A percentile compares a stretch with the other conserved stretches of the same genome.
Conservation (phyloP, 2,113 vertebrate species). For the Elaphurus davidianus region DNA sequence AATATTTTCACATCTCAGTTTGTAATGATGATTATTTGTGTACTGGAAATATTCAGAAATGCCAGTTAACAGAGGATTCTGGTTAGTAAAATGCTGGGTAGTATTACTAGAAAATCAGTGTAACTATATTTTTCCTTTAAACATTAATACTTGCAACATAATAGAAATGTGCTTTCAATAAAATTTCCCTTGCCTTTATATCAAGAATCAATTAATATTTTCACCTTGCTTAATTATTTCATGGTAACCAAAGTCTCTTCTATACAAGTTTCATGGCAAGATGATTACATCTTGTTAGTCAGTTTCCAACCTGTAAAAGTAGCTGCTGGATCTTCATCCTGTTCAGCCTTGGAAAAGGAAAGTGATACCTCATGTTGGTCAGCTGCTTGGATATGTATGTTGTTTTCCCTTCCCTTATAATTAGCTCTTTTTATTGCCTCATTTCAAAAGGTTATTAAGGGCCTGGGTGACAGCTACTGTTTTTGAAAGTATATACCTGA, state of each 20-base stretch:
- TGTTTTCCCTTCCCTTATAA: neutral
- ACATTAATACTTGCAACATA: neutral
- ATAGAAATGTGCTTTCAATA: neutral
- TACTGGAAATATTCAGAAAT: slow-evolving; percentile 5
- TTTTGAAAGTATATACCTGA: slow-evolving; percentile 38
- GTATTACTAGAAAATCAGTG: neutral
- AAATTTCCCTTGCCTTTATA: neutral
- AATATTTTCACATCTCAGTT: neutral
- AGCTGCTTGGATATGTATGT: neutral
- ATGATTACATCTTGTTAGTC: neutral
- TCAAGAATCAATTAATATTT: neutral
- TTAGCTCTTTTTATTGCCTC: neutral
- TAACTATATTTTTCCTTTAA: neutral
- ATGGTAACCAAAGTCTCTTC: neutral
- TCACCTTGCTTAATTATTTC: neutral
- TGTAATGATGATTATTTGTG: neutral
- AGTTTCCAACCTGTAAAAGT: slow-evolving; percentile 1
- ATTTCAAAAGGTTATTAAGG: slow-evolving; percentile 5
- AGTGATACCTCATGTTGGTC: neutral
- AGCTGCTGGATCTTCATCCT: neutral
- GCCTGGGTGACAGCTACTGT: neutral
- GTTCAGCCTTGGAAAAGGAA: slow-evolving; percentile 15
- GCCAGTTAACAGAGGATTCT: neutral
- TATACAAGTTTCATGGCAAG: neutral
- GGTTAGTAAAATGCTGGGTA: neutral